Conservation (phyloP, 2,113 vertebrate species). For the Drymodes brunneopygia region DNA sequence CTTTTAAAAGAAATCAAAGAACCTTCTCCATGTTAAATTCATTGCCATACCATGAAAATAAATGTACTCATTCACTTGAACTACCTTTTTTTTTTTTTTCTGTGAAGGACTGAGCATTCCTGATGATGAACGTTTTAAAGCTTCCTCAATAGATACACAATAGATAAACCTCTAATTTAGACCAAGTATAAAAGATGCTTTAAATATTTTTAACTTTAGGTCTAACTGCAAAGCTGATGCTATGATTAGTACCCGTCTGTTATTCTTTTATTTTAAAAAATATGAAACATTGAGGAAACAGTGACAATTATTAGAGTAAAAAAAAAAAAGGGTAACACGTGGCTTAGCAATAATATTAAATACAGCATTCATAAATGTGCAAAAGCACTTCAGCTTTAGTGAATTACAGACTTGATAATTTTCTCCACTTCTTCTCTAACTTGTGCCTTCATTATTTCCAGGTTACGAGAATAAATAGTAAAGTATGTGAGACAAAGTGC, state of each 20-base stretch:
- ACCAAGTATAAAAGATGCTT: not conserved
- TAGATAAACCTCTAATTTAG: not conserved
- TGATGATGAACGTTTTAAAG: not conserved
- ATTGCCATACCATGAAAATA: not conserved
- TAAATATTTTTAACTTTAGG: not conserved
- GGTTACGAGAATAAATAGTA: not conserved
- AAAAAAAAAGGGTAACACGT: not conserved
- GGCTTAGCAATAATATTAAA: not conserved
- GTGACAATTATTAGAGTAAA: not conserved
- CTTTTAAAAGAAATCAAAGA: not conserved
- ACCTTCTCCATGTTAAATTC: not conserved
- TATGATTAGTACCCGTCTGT: not conserved
- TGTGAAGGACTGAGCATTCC: not conserved
- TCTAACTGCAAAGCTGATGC: not conserved
- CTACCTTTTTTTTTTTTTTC: not conserved
- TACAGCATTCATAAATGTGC: not conserved
- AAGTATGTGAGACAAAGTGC: not conserved
- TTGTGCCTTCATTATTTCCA: not conserved
- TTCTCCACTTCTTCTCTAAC: not conserved
- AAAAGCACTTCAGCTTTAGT: not conserved
- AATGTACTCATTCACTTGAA: not conserved
- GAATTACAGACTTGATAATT: not conserved
- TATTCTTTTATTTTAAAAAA: not conserved
- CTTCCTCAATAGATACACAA: not conserved
- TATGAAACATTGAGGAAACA: not conserved